Evolutionary conservation across 2,113 vertebrate species (phyloP).

Genomic region (Heterotilapia buettikoferi): DNA sequence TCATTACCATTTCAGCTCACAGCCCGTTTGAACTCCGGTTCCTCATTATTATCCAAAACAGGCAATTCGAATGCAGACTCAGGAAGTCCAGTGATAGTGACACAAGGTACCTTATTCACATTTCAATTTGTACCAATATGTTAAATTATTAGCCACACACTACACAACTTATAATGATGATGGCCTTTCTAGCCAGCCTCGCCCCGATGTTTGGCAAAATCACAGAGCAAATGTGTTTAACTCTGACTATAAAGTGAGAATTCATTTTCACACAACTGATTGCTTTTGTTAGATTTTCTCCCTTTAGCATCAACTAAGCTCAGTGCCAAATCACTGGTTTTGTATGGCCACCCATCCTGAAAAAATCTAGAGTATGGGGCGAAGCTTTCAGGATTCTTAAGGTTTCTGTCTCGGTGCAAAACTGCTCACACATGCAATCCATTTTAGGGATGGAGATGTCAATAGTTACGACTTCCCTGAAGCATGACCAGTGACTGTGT

Average conservation of each 20-base stretch:
- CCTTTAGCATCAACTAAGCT: not conserved
- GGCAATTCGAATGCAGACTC: not conserved
- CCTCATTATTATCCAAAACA: constrained; percentile 16
- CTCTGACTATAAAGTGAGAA: not conserved
- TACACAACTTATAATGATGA: not conserved
- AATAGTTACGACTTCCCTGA: constrained; percentile 69
- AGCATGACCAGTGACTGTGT: constrained; percentile 16
- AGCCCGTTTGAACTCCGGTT: constrained; percentile 39
- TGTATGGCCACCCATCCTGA: constrained; percentile 8
- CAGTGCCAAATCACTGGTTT: constrained; percentile 1
- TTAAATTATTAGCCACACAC: not conserved
- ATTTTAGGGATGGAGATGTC: constrained; percentile 59
- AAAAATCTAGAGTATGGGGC: not conserved
- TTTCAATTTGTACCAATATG: not conserved
- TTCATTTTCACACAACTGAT: constrained; percentile 18
- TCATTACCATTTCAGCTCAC: constrained; percentile 37
- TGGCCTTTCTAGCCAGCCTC: not conserved
- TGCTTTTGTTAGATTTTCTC: constrained; percentile 21
- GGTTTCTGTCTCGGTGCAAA: constrained; percentile 24
- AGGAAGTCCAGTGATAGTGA: not conserved
- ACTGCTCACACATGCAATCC: constrained; percentile 51
- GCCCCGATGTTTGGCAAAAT: not conserved
- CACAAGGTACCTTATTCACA: not conserved
- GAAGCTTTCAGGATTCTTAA: constrained; percentile 14
- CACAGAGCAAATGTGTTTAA: constrained; percentile 1